Evolutionary conservation across 2,113 vertebrate genomes (phyloP).

Genomic region (Sinocyclocheilus anophthalmus): DNA sequence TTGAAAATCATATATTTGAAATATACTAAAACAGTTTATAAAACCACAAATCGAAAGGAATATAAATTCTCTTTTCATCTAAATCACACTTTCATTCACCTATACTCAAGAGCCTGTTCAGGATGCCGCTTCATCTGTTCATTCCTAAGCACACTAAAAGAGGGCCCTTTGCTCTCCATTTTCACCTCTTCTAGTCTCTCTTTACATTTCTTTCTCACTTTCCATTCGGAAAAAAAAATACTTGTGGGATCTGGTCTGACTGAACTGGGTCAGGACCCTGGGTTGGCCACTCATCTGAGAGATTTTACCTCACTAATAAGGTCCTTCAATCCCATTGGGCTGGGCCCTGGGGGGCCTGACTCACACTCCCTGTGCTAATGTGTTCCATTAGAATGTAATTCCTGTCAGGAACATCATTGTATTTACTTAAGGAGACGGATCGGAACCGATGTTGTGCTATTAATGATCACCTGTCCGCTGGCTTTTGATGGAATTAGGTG

Average conservation of each 20-base stretch:
- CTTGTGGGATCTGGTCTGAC: constrained; percentile 43
- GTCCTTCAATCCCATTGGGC: constrained; percentile 20
- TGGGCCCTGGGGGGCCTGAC: neutral
- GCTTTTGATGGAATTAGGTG: constrained; percentile 30
- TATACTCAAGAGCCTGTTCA: constrained; percentile 44
- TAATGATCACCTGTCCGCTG: neutral
- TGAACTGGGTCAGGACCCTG: constrained; percentile 49
- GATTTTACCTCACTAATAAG: constrained; percentile 45
- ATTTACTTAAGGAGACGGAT: constrained; percentile 29
- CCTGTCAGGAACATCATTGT: constrained; percentile 34
- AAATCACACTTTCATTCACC: constrained; percentile 60
- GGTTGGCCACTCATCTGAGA: constrained; percentile 35
- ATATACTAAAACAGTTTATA: neutral
- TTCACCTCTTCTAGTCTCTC: neutral
- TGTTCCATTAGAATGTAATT: constrained; percentile 36
- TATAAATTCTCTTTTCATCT: neutral
- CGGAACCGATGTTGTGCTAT: constrained; percentile 10
- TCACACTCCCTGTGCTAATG: constrained; percentile 26
- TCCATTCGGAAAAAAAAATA: neutral
- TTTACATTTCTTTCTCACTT: neutral
- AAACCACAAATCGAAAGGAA: neutral
- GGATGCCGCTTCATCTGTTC: constrained; percentile 11
- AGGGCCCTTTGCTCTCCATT: neutral
- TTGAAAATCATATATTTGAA: neutral
- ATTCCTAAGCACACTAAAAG: neutral